Percentiles rank a stretch among this genome's conserved stretches.
phyloP scores from a whole-genome alignment of 2,797 vertebrate species.

The Enteromius afrohamiltoni region DNA sequence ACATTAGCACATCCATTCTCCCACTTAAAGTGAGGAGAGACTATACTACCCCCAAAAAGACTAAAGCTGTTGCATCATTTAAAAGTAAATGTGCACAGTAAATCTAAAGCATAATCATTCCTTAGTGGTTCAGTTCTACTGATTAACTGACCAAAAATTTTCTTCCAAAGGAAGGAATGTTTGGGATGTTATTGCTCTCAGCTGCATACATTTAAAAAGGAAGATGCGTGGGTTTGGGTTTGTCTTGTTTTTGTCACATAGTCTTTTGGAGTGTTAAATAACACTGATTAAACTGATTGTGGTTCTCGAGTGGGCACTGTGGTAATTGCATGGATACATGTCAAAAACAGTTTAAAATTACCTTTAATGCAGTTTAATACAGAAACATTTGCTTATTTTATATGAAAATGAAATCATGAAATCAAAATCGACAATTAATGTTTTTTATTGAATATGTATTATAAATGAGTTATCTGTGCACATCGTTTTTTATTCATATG shows the following conservation, averaged over 20 bases:
- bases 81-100: conserved; percentile 1
- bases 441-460: not conserved
- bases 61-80: conserved; percentile 18
- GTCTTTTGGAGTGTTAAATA: conserved; percentile 19
- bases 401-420: not conserved
- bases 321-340: not conserved
- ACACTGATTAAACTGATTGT: conserved; percentile 7
- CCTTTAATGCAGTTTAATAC: not conserved
- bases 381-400: not conserved
- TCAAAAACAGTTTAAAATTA: not conserved
- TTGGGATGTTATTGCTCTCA: not conserved
- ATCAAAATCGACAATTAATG: not conserved
- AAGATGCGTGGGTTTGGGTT: not conserved
- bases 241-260: not conserved
- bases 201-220: not conserved
- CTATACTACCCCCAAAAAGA: not conserved
- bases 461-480: not conserved
- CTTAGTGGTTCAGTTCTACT: conserved; percentile 5
- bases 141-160: conserved; percentile 14
- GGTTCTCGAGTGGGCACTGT: not conserved
- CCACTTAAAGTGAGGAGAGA: not conserved
- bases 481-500: not conserved
- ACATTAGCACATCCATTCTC: conserved; percentile 26
- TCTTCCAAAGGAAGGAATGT: not conserved
- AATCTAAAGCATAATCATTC: conserved; percentile 10